Percentiles rank a stretch among this genome's conserved stretches.
These are phyloP conservation scores for Anoplius nigerrimus DNA, from an alignment of 2,888 invertebrate species.

Conservation along the genomic window DNA sequence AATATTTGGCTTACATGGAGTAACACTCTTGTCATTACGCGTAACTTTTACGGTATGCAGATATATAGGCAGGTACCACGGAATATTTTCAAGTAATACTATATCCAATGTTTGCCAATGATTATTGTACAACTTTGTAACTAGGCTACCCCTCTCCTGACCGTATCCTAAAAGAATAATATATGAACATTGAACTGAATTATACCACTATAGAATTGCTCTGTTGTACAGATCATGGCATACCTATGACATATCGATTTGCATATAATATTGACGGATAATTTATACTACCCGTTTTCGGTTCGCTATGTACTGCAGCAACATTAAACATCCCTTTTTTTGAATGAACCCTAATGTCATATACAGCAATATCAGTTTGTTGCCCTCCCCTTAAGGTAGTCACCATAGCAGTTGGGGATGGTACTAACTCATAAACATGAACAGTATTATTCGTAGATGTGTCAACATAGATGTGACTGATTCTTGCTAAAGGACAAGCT, in stretches of 20 bases:
- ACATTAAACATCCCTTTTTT: slow-evolving; percentile 81
- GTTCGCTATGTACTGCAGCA: slow-evolving; percentile 78
- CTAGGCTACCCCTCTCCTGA: slow-evolving; percentile 92
- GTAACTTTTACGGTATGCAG: slow-evolving; percentile 88
- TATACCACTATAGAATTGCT: neutral
- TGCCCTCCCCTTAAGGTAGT: slow-evolving; percentile 83
- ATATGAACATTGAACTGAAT: no score
- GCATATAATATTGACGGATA: slow-evolving; percentile 84
- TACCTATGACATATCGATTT: slow-evolving; percentile 85
- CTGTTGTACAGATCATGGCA: slow-evolving; percentile 16
- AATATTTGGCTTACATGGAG: slow-evolving; percentile 77
- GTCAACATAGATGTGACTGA: slow-evolving; percentile 89
- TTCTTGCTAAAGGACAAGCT: slow-evolving; percentile 87
- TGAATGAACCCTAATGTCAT: slow-evolving; percentile 78
- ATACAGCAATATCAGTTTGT: slow-evolving; percentile 82
- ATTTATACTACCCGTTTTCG: slow-evolving; percentile 77
- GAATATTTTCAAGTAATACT: slow-evolving; percentile 91
- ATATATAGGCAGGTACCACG: slow-evolving; percentile 93
- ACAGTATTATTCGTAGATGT: slow-evolving; percentile 79
- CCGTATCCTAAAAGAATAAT: slow-evolving; percentile 84
- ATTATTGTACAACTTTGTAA: slow-evolving; percentile 89
- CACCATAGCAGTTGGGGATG: slow-evolving; percentile 79
- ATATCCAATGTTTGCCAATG: slow-evolving; percentile 86
- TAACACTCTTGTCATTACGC: slow-evolving; percentile 78
- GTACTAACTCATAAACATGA: slow-evolving; percentile 80